Evolutionary conservation across 2,888 invertebrate genomes (phyloP), one percentile per base, ranked within the genome.

Genomic region (Parascotia fuliginaria): DNA sequence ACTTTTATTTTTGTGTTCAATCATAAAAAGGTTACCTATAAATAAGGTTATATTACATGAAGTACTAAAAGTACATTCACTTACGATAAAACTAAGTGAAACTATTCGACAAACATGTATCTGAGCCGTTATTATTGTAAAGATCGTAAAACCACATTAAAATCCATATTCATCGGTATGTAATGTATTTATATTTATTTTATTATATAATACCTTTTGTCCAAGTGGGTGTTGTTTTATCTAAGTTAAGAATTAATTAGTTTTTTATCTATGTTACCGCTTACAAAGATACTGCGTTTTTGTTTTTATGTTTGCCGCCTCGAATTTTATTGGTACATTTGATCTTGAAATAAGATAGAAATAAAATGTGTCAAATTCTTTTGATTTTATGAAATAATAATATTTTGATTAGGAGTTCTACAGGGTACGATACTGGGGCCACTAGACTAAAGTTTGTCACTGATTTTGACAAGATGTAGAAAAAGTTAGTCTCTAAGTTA

Each of bases 161-260:
- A 59, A 43, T 44, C 50, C 42, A 55, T 49, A 55, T 63, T 48
- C 56, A 65, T 53, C 52, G 41, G 38, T 46, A 59, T 62, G 55
- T 48, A 46, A 51, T 38, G 19, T 50, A 53, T 57, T 48, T 49
- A 43, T 44, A 48, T 48, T 45, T 49, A 54, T 54, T 31, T 52
- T 47, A 32, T 55, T 46, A 49, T 38, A 46, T 44, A 44, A 47
- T 28, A 36, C 41, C 36, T 50, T 57, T 58, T 59, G 45, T 59
- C 11, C 40, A 38, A 37, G 62, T 65, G 51, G 66, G 65, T 43
- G 53, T 53, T 11, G 31, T 43, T 62, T 53, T 55, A 59, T 58
- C 14, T 39, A 51, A 40, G 37, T 55, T 51, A 5, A 5, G 50
- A 55, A 65, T 62, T 65, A 58, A 55, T 65, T 58, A 41, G 39